phyloP scores from a whole-genome alignment of 1,140 invertebrate species.

The Notospermus geniculatus region DNA sequence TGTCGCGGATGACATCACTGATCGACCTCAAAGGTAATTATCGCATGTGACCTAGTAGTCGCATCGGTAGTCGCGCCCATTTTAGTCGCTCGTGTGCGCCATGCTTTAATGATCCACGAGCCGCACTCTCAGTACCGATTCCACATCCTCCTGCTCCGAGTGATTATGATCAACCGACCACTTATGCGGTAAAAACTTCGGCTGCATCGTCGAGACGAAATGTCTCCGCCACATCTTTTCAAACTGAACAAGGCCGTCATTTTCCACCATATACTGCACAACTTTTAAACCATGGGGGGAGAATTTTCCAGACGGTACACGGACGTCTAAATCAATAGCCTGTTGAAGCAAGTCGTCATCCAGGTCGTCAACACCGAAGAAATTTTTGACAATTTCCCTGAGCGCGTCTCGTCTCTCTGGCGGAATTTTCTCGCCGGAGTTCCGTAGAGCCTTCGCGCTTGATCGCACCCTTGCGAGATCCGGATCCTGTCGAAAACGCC shows the following conservation, averaged over 20 bases:
- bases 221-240: conserved; percentile 76
- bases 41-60: no score
- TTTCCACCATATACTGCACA: conserved; percentile 62
- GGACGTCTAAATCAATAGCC: conserved; percentile 46
- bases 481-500: conserved; percentile 44
- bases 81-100: no score
- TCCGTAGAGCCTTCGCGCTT: conserved; percentile 65
- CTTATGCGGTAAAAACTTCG: conserved; percentile 67
- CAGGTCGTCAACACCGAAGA: conserved; percentile 43
- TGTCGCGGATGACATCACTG: no score
- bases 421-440: conserved; percentile 60
- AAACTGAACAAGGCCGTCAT: conserved; percentile 66
- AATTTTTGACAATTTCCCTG: conserved; percentile 39
- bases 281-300: conserved; percentile 69
- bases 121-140: background rate
- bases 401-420: conserved; percentile 57
- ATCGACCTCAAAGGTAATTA: no score
- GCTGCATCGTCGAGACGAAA: conserved; percentile 73
- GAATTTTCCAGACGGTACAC: conserved; percentile 60
- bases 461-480: conserved; percentile 63
- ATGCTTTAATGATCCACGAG: background rate
- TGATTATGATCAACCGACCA: conserved; percentile 65
- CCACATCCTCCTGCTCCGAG: background rate
- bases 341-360: conserved; percentile 45
- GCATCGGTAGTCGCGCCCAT: no score